Percentiles rank a stretch among this genome's conserved stretches.
Conservation (phyloP, 2,888 invertebrate genomes). For the Ophraella communa region DNA sequence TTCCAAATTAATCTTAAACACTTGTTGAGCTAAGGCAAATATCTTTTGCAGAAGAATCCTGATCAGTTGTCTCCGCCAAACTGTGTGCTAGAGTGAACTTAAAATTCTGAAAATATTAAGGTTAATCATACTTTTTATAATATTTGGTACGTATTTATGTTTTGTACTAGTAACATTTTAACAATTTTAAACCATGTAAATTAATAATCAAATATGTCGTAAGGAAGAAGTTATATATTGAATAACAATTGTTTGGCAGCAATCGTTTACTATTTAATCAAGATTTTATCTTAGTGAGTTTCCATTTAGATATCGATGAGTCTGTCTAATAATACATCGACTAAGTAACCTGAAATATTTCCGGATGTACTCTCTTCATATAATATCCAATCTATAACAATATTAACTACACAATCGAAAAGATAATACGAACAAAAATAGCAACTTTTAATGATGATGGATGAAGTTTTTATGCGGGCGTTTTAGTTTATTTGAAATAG, state of each 20-base stretch:
- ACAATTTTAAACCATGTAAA: too few relatives aligned
- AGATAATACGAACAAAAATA: neutral
- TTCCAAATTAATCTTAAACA: too few relatives aligned
- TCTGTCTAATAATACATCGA: neutral
- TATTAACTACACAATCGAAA: conserved; percentile 2
- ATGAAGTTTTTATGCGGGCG: neutral
- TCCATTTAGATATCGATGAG: neutral
- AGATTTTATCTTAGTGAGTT: neutral
- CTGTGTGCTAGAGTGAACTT: too few relatives aligned
- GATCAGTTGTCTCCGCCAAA: too few relatives aligned
- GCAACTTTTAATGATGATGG: conserved; percentile 8
- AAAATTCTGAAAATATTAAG: too few relatives aligned
- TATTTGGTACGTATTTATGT: too few relatives aligned
- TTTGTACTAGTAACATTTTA: too few relatives aligned
- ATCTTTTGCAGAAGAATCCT: too few relatives aligned
- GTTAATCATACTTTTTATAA: too few relatives aligned
- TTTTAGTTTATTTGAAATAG: neutral
- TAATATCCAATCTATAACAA: conserved; percentile 1
- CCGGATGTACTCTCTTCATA: neutral
- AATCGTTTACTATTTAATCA: neutral
- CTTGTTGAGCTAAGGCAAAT: too few relatives aligned
- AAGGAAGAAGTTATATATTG: neutral
- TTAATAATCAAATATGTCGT: too few relatives aligned
- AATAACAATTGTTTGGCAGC: neutral
- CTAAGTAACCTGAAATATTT: neutral